Conservation (phyloP, 2,888 invertebrate species). For the Rhodophaea formosa region DNA sequence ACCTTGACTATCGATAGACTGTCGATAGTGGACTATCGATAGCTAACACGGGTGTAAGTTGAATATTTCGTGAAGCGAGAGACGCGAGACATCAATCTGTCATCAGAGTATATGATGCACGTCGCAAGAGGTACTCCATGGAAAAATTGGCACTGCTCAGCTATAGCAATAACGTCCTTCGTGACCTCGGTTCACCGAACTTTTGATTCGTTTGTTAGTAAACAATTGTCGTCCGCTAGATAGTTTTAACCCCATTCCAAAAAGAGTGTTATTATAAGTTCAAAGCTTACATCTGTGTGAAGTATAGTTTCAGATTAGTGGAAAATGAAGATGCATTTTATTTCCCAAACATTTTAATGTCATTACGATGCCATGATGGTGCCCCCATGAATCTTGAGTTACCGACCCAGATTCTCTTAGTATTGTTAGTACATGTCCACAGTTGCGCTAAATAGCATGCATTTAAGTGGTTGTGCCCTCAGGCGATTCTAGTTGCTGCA, state of each 20-base stretch:
- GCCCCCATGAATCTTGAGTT: too few species aligned
- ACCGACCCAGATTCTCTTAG: too few species aligned
- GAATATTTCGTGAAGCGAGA: neutral
- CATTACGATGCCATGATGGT: too few species aligned
- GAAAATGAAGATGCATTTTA: neutral
- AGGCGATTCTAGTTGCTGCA: too few species aligned
- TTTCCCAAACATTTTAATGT: too few species aligned
- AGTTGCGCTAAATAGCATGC: too few species aligned
- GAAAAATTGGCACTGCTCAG: slow-evolving; percentile 23
- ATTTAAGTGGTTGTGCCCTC: too few species aligned
- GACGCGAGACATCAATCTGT: slow-evolving; percentile 37
- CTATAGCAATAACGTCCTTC: slow-evolving; percentile 17
- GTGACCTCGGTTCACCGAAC: slow-evolving; percentile 20
- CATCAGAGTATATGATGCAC: slow-evolving; percentile 37
- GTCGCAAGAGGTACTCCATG: slow-evolving; percentile 18
- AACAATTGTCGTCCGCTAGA: slow-evolving; percentile 13
- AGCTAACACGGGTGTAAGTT: too few species aligned
- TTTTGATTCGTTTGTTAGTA: slow-evolving; percentile 20
- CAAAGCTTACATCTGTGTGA: too few species aligned
- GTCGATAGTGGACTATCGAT: too few species aligned
- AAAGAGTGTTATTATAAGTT: neutral
- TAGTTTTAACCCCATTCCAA: neutral
- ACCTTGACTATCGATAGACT: too few species aligned
- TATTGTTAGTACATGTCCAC: too few species aligned
- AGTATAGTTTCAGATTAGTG: neutral